Conservation (phyloP, 2,888 invertebrate genomes). For the Trichacis sp. region DNA sequence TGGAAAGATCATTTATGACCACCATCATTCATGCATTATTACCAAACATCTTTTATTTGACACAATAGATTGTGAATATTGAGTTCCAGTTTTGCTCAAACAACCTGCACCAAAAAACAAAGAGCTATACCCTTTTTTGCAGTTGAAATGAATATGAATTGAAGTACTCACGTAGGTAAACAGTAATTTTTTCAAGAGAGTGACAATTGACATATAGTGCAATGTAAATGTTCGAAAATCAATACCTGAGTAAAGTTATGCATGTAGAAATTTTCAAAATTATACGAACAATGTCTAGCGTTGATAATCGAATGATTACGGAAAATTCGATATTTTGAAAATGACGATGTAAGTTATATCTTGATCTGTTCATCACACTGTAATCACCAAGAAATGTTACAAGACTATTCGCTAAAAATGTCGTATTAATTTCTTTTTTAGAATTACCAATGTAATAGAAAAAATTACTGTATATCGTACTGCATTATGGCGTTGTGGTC, state of each 20-base stretch:
- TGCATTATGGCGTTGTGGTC: conserved; percentile 21
- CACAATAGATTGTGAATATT: too few species aligned
- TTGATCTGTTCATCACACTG: conserved; percentile 17
- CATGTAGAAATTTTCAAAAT: neutral
- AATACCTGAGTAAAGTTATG: conserved; percentile 9
- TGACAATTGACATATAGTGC: too few species aligned
- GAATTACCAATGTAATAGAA: conserved; percentile 23
- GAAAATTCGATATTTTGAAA: neutral
- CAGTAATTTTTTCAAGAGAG: too few species aligned
- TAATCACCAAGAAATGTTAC: conserved; percentile 10
- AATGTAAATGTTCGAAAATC: conserved; percentile 4
- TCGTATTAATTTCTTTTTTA: conserved; percentile 22
- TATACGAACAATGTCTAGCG: neutral
- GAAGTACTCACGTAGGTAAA: neutral
- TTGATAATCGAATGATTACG: neutral
- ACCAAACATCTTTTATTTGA: too few species aligned
- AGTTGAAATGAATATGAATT: neutral
- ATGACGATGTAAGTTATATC: conserved; percentile 24
- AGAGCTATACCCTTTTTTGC: neutral
- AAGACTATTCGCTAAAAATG: conserved; percentile 18
- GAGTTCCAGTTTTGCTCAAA: too few species aligned
- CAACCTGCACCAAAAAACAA: neutral
- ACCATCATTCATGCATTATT: conserved; percentile 32
- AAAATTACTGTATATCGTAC: conserved; percentile 39
- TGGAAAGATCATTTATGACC: conserved; percentile 33